phyloP scores from a whole-genome alignment of 2,888 invertebrate species.

The Brachylomia viminalis region DNA sequence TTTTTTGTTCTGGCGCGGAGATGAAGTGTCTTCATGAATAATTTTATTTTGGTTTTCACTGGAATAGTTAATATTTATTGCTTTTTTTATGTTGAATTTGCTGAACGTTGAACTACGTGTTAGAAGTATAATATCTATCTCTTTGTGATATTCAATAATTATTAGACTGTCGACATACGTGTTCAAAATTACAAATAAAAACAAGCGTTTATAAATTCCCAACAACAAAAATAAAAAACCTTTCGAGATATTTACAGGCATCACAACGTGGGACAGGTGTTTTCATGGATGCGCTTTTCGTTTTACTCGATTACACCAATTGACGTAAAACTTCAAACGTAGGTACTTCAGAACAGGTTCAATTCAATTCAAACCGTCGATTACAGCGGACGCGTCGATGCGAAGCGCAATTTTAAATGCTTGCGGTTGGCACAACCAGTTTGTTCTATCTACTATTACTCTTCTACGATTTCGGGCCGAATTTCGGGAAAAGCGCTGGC shows the following conservation, averaged over 20 bases:
- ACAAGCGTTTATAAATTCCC: neutral
- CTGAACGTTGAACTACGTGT: neutral
- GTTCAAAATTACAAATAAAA: conserved; percentile 15
- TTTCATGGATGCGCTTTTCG: conserved; percentile 34
- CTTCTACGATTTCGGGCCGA: conserved; percentile 67
- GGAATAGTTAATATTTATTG: conserved; percentile 28
- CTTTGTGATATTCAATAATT: conserved; percentile 9
- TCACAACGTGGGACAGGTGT: conserved; percentile 16
- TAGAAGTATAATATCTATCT: conserved; percentile 1
- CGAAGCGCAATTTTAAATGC: conserved; percentile 80
- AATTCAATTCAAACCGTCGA: conserved; percentile 71
- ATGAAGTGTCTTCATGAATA: conserved; percentile 46
- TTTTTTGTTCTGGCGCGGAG: conserved; percentile 32
- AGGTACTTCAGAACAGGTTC: conserved; percentile 70
- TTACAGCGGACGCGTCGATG: conserved; percentile 71
- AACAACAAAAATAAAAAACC: neutral
- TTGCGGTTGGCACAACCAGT: conserved; percentile 74
- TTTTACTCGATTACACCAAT: conserved; percentile 48
- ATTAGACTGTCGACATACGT: conserved; percentile 16
- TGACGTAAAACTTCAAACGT: conserved; percentile 59
- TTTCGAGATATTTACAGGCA: conserved; percentile 20
- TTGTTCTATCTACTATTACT: conserved; percentile 77
- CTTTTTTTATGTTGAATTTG: conserved; percentile 14
- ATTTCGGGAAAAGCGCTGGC: conserved; percentile 73
- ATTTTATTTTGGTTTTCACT: conserved; percentile 42